These are phyloP conservation scores for Diarsia mendica DNA, from an alignment of 2,888 invertebrate species.

Conservation along the genomic window DNA sequence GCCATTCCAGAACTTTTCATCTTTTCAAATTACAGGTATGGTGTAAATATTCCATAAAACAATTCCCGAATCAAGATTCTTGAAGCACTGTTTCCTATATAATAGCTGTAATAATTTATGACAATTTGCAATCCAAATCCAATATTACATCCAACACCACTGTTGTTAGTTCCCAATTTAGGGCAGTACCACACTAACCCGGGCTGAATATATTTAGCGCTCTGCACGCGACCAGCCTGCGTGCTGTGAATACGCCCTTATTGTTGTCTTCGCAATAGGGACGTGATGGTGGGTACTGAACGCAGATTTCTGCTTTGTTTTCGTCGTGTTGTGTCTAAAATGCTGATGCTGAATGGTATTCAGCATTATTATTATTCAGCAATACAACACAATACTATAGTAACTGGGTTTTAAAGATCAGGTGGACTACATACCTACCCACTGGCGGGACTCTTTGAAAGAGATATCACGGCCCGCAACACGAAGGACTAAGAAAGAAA, in stretches of 20 bases:
- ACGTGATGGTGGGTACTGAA: slow-evolving; percentile 35
- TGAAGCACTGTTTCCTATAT: neutral
- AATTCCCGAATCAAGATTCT: neutral
- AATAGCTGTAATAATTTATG: neutral
- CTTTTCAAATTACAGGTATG: too few relatives aligned
- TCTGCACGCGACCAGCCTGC: slow-evolving; percentile 46
- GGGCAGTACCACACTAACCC: slow-evolving; percentile 52
- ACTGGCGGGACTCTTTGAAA: too few relatives aligned
- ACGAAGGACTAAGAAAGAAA: too few relatives aligned
- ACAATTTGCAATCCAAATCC: slow-evolving; percentile 7
- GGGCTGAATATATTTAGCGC: slow-evolving; percentile 72
- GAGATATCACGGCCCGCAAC: too few relatives aligned
- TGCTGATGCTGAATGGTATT: too few relatives aligned
- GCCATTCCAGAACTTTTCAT: too few relatives aligned
- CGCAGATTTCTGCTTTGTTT: slow-evolving; percentile 33
- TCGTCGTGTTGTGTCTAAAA: neutral
- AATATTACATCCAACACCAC: slow-evolving; percentile 7
- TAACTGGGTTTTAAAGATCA: too few relatives aligned
- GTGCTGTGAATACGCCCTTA: slow-evolving; percentile 65
- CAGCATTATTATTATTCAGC: too few relatives aligned
- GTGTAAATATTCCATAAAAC: neutral
- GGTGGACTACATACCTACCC: too few relatives aligned
- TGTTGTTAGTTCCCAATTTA: slow-evolving; percentile 47
- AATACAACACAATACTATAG: too few relatives aligned
- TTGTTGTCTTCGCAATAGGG: slow-evolving; percentile 64